Base-by-base conservation (phyloP, 2,113 vertebrate species). In the Lontra canadensis region DNA sequence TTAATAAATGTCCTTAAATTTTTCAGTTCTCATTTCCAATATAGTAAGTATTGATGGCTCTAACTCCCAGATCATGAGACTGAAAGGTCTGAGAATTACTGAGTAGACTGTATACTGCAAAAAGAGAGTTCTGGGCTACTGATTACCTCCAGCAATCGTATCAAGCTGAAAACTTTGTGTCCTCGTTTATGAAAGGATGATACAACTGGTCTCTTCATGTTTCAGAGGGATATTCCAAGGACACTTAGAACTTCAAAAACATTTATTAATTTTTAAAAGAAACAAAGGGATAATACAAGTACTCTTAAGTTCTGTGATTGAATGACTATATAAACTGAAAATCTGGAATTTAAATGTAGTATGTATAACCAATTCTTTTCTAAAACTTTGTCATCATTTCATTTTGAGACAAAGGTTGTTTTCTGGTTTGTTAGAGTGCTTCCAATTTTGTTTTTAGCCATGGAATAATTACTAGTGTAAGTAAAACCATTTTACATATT, bases 401-500 rank as follows among this genome's bases (percentile, higher is more conserved):
- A 76, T 84, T 83, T 95, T 93, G 52, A 88, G 49, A 88, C 42
- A 81, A 74, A 89, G 25, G 42, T 6, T 88, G 29, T 91, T 92
- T 94, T 88, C 63, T 84, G 49, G 90, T 93, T 57, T 94, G 52
- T 12, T 83, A 52, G 52, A 93, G 31, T 55, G 74, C 80, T 95
- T 88, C 44, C 88, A 61, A 36, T 96, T 79, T 80, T 88, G 47
- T 81, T 96, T 88, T 44, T 52, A 91, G 47, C 23, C 14, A 5
- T 83, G 86, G 25, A 94, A 52, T 93, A 83, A 93, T 92, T 94
- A 96, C 83, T 81, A 94, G 76, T 87, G 69, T 78, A 74, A 96
- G 79, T 86, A 95, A 96, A 97, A 83, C 78, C 90, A 95, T 57
- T 91, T 89, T 83, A 89, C n/a, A 87, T 69, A 89, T 67, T 87